Percentiles rank a stretch among this genome's conserved stretches.
These are phyloP conservation scores for Cardiocondyla obscurior DNA, from an alignment of 1,140 invertebrate genomes.

Conservation along the genomic window DNA sequence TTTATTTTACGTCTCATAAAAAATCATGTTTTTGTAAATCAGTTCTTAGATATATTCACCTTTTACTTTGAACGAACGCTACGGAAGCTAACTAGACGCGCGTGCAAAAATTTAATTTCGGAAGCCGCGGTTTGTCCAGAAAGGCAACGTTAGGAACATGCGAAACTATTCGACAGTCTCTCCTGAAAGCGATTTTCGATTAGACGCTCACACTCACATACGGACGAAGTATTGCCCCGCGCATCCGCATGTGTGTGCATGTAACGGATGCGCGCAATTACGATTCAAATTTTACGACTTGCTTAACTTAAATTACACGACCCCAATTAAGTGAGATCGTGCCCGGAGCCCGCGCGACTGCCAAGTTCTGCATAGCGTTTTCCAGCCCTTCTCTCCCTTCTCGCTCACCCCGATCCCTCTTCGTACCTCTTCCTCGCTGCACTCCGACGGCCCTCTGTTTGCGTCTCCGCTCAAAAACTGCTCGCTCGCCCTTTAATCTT, in stretches of 20 bases:
- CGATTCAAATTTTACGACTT: constrained; percentile 73
- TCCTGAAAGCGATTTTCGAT: constrained; percentile 66
- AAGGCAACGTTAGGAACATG: not conserved
- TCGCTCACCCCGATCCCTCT: not conserved
- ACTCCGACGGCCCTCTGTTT: not conserved
- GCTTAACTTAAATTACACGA: constrained; percentile 74
- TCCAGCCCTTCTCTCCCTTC: not conserved
- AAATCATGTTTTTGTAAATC: not conserved
- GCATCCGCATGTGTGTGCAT: constrained; percentile 49
- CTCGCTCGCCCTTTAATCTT: constrained; percentile 35
- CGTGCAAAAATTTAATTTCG: constrained; percentile 19
- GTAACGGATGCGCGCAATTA: constrained; percentile 72
- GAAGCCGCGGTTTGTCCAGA: not conserved
- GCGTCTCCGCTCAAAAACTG: constrained; percentile 43
- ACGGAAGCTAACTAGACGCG: not conserved
- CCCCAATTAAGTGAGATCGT: constrained; percentile 70
- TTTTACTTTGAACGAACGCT: not conserved
- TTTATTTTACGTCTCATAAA: not conserved
- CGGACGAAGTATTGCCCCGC: not conserved
- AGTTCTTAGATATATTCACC: not conserved
- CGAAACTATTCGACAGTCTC: constrained; percentile 62
- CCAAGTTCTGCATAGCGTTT: constrained; percentile 65
- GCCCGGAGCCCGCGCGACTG: constrained; percentile 54
- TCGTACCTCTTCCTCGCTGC: not conserved
- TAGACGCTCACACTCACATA: not conserved